Base-by-base conservation (phyloP, 1,140 invertebrate genomes). In the Rhagoletis pomonella region DNA sequence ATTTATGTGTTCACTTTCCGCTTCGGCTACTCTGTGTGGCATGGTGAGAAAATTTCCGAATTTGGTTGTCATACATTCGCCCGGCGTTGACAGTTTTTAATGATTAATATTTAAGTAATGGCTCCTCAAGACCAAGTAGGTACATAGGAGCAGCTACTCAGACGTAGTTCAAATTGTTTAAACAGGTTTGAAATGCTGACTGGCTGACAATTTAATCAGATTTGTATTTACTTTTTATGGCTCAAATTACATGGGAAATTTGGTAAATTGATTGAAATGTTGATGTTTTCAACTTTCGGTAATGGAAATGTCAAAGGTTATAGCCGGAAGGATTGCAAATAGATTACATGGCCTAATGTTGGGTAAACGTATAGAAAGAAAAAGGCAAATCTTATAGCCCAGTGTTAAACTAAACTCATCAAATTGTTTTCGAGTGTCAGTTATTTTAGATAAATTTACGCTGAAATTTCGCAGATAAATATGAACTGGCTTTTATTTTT, bases 181-280 rank as follows among this genome's bases (percentile, higher is more conserved):
- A 73, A 73, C 14, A 73, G 44, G 42, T 55, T 55, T 1, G 3
- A n/a, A 17, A 4, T 5, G 44, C 0, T 10, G 4, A 81, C n/a
- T n/a, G 73, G 14, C 29, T 55, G n/a, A 81, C 44, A n/a, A 44
- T 81, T 81, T 81, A 55, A 81, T 81, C 50, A 55, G n/a, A 55
- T 81, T 81, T 58, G n/a, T 58, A 58, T 58, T 55, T 9, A 19
- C 3, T 81, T 19, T 55, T 81, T 81, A 81, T 81, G n/a, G 47
- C 73, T 81, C 44, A 81, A 81, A 81, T 81, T 29, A 81, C n/a
- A 19, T 81, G 73, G 73, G 73, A 81, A 81, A 81, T 73, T n/a
- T 44, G 14, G 50, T 77, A 6, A 12, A n/a, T 19, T 19, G 50
- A 58, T 81, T 81, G 50, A 81, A 81, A 81, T 81, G 50, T 55